Evolutionary conservation across 2,888 invertebrate genomes (phyloP).

Genomic region (Nomada fabriciana): DNA sequence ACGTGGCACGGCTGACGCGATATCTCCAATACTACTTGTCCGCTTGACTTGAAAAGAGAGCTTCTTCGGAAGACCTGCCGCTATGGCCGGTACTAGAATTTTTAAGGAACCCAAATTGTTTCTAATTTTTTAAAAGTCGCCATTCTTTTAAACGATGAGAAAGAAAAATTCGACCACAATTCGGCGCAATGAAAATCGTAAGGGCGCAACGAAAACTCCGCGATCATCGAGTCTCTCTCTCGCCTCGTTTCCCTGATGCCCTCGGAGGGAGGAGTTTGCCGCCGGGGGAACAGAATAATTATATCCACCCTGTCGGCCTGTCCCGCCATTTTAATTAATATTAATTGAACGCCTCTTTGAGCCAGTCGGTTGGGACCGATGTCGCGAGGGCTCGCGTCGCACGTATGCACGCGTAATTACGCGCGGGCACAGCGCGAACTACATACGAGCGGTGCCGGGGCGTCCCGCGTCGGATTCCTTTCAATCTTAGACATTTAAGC

Average conservation of each 20-base stretch:
- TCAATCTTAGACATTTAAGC: conserved; percentile 75
- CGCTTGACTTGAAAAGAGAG: too few species aligned
- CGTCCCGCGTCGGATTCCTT: conserved; percentile 72
- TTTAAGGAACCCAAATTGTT: too few species aligned
- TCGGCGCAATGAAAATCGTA: too few species aligned
- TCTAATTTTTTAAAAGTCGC: too few species aligned
- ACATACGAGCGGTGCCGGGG: conserved; percentile 39
- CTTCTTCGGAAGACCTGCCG: too few species aligned
- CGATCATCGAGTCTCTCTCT: neutral
- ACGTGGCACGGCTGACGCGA: too few species aligned
- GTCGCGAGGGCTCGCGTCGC: conserved; percentile 60
- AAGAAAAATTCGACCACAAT: too few species aligned
- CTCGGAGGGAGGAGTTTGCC: conserved; percentile 15
- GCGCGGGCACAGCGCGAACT: conserved; percentile 54
- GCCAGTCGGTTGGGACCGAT: conserved; percentile 62
- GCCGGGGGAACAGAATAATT: conserved; percentile 59
- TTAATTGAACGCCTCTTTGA: conserved; percentile 79
- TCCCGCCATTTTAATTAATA: conserved; percentile 79
- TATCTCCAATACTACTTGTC: too few species aligned
- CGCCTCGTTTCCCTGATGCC: neutral
- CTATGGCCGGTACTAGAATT: too few species aligned
- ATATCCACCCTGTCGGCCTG: conserved; percentile 57
- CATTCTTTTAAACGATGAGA: too few species aligned
- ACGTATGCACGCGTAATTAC: conserved; percentile 75
- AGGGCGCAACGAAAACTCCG: too few species aligned